Percentiles rank a stretch among this genome's conserved stretches.
Evolutionary conservation across 2,113 vertebrate species (phyloP).

Genomic region (Alethe castanea): DNA sequence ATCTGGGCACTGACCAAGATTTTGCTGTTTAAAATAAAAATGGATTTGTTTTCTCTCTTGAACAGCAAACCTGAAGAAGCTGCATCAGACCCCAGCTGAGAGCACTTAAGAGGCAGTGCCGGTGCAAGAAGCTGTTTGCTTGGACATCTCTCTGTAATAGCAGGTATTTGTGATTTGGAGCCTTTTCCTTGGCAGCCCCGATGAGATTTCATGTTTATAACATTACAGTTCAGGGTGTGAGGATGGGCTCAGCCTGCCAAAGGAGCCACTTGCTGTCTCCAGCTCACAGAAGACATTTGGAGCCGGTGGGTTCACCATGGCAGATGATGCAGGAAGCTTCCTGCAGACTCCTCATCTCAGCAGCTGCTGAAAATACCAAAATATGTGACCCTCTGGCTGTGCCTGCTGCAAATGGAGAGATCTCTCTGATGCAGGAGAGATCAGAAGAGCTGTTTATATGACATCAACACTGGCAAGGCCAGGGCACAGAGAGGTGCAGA

Average conservation of each 20-base stretch:
- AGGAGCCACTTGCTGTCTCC: not conserved
- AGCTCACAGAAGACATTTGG: not conserved
- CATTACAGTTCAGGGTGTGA: not conserved
- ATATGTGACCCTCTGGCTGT: not conserved
- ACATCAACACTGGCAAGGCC: not conserved
- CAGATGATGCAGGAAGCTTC: not conserved
- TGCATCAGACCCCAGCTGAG: not conserved
- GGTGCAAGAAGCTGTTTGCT: not conserved
- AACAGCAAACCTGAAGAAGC: not conserved
- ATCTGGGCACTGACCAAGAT: not conserved
- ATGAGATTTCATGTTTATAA: not conserved
- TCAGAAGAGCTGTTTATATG: not conserved
- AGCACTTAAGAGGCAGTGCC: not conserved
- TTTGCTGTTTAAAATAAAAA: not conserved
- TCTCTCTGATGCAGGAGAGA: not conserved
- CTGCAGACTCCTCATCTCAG: not conserved
- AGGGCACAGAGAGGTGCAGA: not conserved
- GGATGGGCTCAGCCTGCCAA: not conserved
- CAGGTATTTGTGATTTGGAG: not conserved
- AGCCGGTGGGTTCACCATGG: fast-evolving
- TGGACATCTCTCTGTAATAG: not conserved
- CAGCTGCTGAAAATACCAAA: not conserved
- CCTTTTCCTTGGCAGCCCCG: not conserved
- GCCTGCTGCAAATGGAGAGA: not conserved
- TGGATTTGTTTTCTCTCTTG: not conserved